phyloP scores from a whole-genome alignment of 2,113 vertebrate genomes.

The Conger conger region DNA sequence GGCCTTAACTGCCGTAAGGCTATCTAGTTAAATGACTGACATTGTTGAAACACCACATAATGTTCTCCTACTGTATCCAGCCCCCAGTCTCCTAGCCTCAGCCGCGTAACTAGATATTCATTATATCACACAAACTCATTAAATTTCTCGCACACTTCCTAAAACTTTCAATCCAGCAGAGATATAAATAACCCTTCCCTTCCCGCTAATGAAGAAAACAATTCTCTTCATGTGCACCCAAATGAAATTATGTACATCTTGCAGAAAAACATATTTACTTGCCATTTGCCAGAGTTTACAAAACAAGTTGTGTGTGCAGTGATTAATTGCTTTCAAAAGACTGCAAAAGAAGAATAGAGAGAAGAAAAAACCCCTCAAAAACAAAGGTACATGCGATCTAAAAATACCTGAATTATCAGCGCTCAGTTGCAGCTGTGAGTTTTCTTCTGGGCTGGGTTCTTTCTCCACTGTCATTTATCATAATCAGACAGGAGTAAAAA shows the following conservation, averaged over 20 bases:
- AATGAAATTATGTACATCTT: slow-evolving; percentile 40
- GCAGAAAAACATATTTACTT: slow-evolving; percentile 33
- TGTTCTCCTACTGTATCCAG: not conserved
- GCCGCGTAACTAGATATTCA: not conserved
- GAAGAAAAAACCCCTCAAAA: slow-evolving; percentile 45
- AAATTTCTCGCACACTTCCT: slow-evolving; percentile 22
- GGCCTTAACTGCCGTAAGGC: not conserved
- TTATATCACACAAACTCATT: slow-evolving; percentile 28
- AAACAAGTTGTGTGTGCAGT: slow-evolving; percentile 41
- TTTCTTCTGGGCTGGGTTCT: slow-evolving; percentile 61
- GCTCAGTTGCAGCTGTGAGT: slow-evolving; percentile 65
- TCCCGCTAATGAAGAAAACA: slow-evolving; percentile 40
- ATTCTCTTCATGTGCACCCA: slow-evolving; percentile 36
- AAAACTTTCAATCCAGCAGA: slow-evolving; percentile 5
- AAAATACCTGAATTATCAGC: slow-evolving; percentile 61
- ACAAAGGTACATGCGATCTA: slow-evolving; percentile 43
- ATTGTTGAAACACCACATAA: slow-evolving; percentile 26
- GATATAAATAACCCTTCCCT: slow-evolving; percentile 42
- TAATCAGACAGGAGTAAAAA: slow-evolving; percentile 73
- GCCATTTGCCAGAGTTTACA: slow-evolving; percentile 31
- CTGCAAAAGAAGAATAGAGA: slow-evolving; percentile 17
- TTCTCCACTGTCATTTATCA: slow-evolving; percentile 73
- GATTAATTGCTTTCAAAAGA: slow-evolving; percentile 62
- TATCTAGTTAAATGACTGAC: slow-evolving; percentile 20
- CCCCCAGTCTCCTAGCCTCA: not conserved